Conservation (phyloP, 2,888 invertebrate genomes). For the Ptilodon capucinus region DNA sequence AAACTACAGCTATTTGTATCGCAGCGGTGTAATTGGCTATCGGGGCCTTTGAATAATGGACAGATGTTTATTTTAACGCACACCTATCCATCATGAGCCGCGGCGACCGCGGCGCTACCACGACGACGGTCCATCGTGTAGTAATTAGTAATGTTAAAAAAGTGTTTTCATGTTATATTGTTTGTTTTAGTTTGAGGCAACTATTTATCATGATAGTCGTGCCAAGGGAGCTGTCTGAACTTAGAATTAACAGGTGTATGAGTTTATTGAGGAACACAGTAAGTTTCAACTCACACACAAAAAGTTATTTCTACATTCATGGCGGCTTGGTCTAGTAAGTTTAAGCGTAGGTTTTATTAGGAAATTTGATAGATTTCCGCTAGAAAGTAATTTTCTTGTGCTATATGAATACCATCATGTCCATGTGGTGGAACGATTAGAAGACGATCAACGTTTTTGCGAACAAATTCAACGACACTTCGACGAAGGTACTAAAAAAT, state of each 20-base stretch:
- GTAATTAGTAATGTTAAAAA: slow-evolving; percentile 19
- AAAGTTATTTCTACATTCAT: too few relatives aligned
- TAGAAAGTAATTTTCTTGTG: too few relatives aligned
- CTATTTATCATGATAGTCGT: slow-evolving; percentile 1
- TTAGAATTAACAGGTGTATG: neutral
- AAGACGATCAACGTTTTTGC: too few relatives aligned
- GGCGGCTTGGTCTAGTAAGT: too few relatives aligned
- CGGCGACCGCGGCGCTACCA: neutral
- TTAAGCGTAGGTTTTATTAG: too few relatives aligned
- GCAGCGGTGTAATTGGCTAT: slow-evolving; percentile 48
- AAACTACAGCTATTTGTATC: slow-evolving; percentile 48
- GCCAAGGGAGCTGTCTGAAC: neutral
- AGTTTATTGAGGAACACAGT: too few relatives aligned
- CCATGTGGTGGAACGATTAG: too few relatives aligned
- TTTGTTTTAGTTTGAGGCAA: slow-evolving; percentile 7
- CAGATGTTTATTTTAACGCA: slow-evolving; percentile 55
- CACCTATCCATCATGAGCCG: slow-evolving; percentile 45
- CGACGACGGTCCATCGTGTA: neutral
- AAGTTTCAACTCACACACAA: too few relatives aligned
- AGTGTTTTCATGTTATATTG: slow-evolving; percentile 29
- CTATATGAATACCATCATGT: too few relatives aligned
- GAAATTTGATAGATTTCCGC: too few relatives aligned
- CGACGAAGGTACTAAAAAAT: too few relatives aligned
- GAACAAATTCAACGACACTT: too few relatives aligned
- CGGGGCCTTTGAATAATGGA: slow-evolving; percentile 52